Base-by-base conservation (phyloP, 2,888 invertebrate genomes). In the Megalurothrips usitatus region DNA sequence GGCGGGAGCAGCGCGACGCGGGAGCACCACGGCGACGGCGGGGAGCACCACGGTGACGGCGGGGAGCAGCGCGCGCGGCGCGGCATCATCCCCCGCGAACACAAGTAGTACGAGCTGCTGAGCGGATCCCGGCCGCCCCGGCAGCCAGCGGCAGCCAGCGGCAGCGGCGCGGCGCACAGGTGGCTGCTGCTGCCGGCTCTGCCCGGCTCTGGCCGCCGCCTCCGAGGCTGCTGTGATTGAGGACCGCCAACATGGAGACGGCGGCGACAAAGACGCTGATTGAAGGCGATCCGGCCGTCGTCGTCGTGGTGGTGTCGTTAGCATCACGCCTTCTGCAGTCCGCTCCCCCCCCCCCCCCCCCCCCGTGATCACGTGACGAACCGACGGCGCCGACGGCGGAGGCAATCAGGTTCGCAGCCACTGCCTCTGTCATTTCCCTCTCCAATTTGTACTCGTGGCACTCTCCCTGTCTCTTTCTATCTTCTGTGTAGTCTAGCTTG, bases 361-460 rank as follows among this genome's bases (percentile, higher is more conserved):
- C 34, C 6, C 6, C 34, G 34, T 2, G 34, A 43, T 43, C 34
- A 43, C 34, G 52, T 52, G 52, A 12, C 52, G 52, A 19, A 10
- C 52, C 52, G 52, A 17, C 58, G 14, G 19, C 58, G 58, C 52
- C 52, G 52, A 17, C 14, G 19, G 17, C 58, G 19, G 17, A 19
- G 58, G 19, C 58, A 58, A 58, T 58, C 58, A 58, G 14, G 58
- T 17, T 17, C 58, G 19, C 19, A 1, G 58, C 58, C 0, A 58
- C 52, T 43, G 52, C 19, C 58, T 75, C 68, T 75, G 68, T 75
- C 68, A 75, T 75, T 75, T 75, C 68, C 68, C 68, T 75, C 68
- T 75, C 23, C 68, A 75, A 75, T 75, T 75, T 75, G 68, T 26
- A 58, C 58, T 75, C 68, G 12, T 12, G 26, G 68, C 68, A 75